Evolutionary conservation across 1,140 invertebrate species (phyloP).

Genomic region (Zaprionus capensis): DNA sequence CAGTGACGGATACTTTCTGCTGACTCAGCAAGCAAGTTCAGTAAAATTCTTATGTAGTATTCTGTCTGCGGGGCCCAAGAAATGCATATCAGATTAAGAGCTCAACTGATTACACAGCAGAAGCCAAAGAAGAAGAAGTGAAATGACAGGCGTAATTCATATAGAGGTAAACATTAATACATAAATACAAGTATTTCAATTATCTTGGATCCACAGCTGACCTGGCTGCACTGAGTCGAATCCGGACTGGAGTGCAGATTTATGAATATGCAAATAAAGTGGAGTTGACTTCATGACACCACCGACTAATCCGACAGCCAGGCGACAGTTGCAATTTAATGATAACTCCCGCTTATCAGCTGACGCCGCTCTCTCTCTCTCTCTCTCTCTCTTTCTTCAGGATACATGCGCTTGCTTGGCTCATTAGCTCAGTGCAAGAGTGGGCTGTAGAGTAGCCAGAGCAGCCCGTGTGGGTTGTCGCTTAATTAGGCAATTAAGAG

Average conservation of each 20-base stretch:
- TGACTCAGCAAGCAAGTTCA: slow-evolving; percentile 9
- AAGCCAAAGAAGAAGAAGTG: slow-evolving; percentile 3
- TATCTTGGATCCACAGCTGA: slow-evolving; percentile 37
- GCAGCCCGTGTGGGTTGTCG: slow-evolving; percentile 33
- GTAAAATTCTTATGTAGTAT: slow-evolving; percentile 11
- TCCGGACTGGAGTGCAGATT: slow-evolving; percentile 28
- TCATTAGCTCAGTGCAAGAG: slow-evolving; percentile 49
- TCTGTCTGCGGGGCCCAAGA: slow-evolving; percentile 2
- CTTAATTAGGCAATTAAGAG: slow-evolving; percentile 79
- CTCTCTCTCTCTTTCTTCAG: not conserved
- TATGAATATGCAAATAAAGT: slow-evolving; percentile 74
- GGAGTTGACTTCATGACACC: slow-evolving; percentile 60
- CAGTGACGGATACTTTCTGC: not conserved
- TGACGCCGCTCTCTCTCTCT: not conserved
- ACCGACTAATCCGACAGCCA: slow-evolving; percentile 44
- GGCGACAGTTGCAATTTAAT: slow-evolving; percentile 32
- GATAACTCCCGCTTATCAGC: slow-evolving; percentile 66
- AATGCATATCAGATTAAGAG: slow-evolving; percentile 45
- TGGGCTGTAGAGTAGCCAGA: not conserved
- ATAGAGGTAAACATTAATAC: slow-evolving; percentile 30
- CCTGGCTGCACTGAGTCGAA: slow-evolving; percentile 1
- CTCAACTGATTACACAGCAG: slow-evolving; percentile 54
- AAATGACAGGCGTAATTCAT: no score
- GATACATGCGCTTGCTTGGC: slow-evolving; percentile 15
- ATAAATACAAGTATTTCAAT: slow-evolving; percentile 60